These are phyloP conservation scores for Seriola dumerili DNA, from an alignment of 2,113 vertebrate species.

Conservation along the genomic window DNA sequence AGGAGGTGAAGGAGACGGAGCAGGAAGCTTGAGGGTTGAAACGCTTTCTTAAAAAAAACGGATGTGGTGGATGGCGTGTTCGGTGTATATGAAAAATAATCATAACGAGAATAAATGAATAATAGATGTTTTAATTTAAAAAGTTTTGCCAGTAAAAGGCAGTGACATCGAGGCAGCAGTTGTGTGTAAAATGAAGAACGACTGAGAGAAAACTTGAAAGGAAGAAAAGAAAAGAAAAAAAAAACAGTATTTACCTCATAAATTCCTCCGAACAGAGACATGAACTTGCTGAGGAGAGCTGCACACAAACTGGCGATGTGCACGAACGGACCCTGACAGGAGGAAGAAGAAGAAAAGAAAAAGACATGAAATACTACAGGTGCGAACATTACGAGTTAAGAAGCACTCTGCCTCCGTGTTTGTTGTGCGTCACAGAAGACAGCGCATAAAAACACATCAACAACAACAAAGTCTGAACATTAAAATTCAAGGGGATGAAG, in stretches of 20 bases:
- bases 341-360: not conserved
- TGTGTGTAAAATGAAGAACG: not conserved
- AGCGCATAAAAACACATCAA: not conserved
- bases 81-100: not conserved
- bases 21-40: not conserved
- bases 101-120: not conserved
- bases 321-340: constrained; percentile 93
- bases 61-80: not conserved
- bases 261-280: constrained; percentile 97
- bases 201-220: not conserved
- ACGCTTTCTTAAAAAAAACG: not conserved
- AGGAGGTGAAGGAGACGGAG: not conserved
- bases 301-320: constrained; percentile 98
- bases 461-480: constrained; percentile 21
- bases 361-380: not conserved
- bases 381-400: not conserved
- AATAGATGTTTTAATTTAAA: not conserved
- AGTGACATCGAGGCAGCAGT: too few relatives aligned
- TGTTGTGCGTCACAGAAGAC: constrained; percentile 2
- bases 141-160: not conserved
- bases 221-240: not conserved
- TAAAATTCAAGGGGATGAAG: constrained; percentile 39
- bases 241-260: constrained; percentile 88
- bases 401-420: not conserved
- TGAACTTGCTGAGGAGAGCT: constrained; percentile 95